Percentiles rank a stretch among this genome's conserved stretches.
Conservation (phyloP, 2,888 invertebrate species). For the Drosophila neotestacea region DNA sequence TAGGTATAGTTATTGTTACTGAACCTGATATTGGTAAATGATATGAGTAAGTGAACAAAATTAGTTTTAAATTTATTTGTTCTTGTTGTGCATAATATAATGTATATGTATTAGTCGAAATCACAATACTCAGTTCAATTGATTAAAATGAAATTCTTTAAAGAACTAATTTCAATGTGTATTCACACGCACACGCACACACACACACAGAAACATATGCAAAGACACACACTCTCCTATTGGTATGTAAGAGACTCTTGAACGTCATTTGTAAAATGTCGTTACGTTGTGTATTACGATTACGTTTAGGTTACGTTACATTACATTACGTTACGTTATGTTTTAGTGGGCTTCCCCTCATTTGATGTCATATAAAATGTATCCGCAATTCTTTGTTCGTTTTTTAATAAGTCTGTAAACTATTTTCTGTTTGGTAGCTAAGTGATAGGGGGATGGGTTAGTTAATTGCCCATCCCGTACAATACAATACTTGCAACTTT, state of each 20-base stretch:
- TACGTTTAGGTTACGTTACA: slow-evolving; percentile 47
- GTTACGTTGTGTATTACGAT: slow-evolving; percentile 72
- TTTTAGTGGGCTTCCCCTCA: slow-evolving; percentile 67
- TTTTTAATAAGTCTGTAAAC: slow-evolving; percentile 51
- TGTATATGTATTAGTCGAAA: not conserved
- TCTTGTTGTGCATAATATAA: slow-evolving; percentile 7
- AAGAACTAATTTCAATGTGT: slow-evolving; percentile 9
- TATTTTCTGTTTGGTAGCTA: slow-evolving; percentile 66
- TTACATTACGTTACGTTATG: slow-evolving; percentile 58
- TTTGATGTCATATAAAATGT: slow-evolving; percentile 39
- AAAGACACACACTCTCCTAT: slow-evolving; percentile 23
- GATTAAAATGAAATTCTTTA: not conserved
- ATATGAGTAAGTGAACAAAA: not conserved
- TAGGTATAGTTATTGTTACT: not conserved
- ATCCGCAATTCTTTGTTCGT: slow-evolving; percentile 57
- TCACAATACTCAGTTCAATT: slow-evolving; percentile 7
- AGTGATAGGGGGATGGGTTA: slow-evolving; percentile 68
- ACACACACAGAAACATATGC: slow-evolving; percentile 21
- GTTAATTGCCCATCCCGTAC: slow-evolving; percentile 58
- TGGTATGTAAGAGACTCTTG: slow-evolving; percentile 49
- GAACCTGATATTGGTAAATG: not conserved
- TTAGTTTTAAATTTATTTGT: not conserved
- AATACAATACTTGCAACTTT: slow-evolving; percentile 73
- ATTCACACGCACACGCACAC: slow-evolving; percentile 16
- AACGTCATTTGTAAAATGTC: slow-evolving; percentile 75